phyloP scores from a whole-genome alignment of 2,888 invertebrate species.

The Augiades crinisus region DNA sequence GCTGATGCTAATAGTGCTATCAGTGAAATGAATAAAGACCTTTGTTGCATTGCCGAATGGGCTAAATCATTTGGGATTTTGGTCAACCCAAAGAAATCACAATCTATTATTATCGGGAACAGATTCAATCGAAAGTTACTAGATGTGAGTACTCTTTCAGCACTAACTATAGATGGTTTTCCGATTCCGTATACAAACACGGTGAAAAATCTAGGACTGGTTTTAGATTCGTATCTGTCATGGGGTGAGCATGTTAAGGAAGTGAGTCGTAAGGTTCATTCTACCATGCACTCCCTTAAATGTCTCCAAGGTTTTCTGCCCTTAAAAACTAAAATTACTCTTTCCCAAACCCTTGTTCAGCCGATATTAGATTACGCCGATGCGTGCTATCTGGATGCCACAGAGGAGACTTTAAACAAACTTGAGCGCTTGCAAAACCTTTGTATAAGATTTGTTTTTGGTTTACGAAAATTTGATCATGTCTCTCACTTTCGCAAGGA shows the following conservation, averaged over 20 bases:
- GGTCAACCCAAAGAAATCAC: not conserved
- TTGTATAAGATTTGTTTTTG: no score
- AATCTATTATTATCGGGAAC: not conserved
- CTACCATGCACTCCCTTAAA: no score
- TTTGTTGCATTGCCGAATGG: not conserved
- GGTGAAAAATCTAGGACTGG: constrained; percentile 3
- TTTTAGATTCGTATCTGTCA: not conserved
- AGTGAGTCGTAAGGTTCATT: not conserved
- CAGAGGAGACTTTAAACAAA: no score
- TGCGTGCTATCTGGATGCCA: no score
- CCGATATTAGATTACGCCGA: no score
- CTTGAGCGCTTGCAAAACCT: no score
- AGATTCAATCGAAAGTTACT: not conserved
- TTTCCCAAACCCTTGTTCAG: no score
- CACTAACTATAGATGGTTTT: no score
- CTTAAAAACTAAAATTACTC: no score
- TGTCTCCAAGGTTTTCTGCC: not conserved
- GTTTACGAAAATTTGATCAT: not conserved
- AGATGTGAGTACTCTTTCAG: not conserved
- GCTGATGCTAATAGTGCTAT: no score
- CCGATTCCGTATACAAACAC: not conserved
- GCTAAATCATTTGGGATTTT: not conserved
- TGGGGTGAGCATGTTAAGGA: not conserved
- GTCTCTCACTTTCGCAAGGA: no score
- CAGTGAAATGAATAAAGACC: not conserved